Evolutionary conservation across 2,113 vertebrate genomes (phyloP).

Genomic region (Piaya cayana): DNA sequence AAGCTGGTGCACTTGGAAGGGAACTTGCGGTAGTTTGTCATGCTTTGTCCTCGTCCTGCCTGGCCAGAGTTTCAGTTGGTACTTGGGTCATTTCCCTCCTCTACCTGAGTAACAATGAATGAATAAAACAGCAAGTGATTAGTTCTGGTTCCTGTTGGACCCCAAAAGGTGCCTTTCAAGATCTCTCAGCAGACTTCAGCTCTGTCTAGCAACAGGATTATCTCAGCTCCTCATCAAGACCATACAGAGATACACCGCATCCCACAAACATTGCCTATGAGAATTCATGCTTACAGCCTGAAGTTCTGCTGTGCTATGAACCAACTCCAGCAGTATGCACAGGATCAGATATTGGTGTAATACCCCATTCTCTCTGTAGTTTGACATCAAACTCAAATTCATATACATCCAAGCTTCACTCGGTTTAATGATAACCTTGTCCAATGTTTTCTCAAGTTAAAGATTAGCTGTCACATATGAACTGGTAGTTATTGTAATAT

Average conservation of each 20-base stretch:
- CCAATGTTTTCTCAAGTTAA: background rate
- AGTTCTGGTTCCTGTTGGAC: background rate
- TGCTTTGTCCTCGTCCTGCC: background rate
- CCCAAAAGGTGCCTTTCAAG: background rate
- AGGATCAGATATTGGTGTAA: background rate
- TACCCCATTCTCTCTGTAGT: background rate
- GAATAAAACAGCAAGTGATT: background rate
- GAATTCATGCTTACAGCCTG: background rate
- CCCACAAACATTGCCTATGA: background rate
- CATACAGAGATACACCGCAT: background rate
- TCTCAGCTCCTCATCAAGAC: background rate
- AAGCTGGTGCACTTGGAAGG: background rate
- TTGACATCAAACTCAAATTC: background rate
- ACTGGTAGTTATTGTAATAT: background rate
- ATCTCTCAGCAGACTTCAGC: background rate
- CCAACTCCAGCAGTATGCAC: background rate
- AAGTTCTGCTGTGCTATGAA: background rate
- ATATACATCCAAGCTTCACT: background rate
- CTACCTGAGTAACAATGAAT: background rate
- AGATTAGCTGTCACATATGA: background rate
- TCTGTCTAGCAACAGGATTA: background rate
- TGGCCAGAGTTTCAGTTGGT: background rate
- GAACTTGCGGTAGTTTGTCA: background rate
- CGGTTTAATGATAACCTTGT: background rate
- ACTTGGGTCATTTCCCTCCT: background rate